phyloP scores from a whole-genome alignment of 2,888 invertebrate species.

The Schrankia costaestrigalis region DNA sequence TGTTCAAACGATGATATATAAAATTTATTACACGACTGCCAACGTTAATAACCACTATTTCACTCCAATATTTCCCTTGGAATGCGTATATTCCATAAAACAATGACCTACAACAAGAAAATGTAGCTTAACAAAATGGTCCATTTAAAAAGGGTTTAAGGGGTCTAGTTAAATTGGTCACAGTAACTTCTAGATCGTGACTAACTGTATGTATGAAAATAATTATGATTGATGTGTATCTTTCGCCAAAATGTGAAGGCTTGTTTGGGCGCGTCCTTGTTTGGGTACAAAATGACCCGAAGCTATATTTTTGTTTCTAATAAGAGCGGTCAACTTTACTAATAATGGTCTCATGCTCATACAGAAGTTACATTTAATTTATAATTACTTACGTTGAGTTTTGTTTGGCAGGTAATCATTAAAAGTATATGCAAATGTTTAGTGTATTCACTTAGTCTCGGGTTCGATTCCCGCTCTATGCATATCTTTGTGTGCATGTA shows the following conservation, averaged over 20 bases:
- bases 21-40: constrained; percentile 39
- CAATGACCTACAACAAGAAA: constrained; percentile 33
- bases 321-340: constrained; percentile 26
- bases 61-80: constrained; percentile 40
- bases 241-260: constrained; percentile 50
- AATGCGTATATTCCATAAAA: no score
- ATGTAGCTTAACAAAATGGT: constrained; percentile 20
- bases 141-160: constrained; percentile 17
- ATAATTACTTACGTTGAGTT: constrained; percentile 32
- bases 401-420: constrained; percentile 27
- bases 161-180: constrained; percentile 32
- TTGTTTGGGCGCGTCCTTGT: constrained; percentile 44
- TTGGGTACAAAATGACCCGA: constrained; percentile 32
- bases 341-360: constrained; percentile 33
- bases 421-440: constrained; percentile 20
- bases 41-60: constrained; percentile 48
- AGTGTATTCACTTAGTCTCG: no score
- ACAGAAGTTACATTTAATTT: constrained; percentile 34
- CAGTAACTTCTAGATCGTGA: constrained; percentile 44
- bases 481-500: no score
- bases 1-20: constrained; percentile 44
- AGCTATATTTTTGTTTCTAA: constrained; percentile 31
- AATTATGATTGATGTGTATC: constrained; percentile 63
- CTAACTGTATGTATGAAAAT: constrained; percentile 53
- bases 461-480: no score